Evolutionary conservation across 2,888 invertebrate genomes (phyloP).

Genomic region (Trachelus stipa): DNA sequence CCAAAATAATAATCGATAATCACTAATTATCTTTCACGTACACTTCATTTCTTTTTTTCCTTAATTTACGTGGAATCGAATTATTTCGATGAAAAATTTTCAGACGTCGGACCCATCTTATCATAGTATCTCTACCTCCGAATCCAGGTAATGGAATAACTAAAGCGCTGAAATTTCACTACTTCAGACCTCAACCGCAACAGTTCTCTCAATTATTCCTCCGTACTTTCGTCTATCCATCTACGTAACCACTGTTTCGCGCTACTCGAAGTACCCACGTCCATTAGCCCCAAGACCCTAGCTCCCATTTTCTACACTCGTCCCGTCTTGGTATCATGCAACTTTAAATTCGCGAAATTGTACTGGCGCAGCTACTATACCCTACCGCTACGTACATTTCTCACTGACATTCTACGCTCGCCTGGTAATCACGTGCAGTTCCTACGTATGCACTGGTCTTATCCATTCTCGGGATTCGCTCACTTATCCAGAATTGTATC

Average conservation of each 20-base stretch:
- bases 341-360: slow-evolving; percentile 34
- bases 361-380: not conserved
- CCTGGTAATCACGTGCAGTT: not conserved
- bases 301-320: not conserved
- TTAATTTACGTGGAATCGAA: not conserved
- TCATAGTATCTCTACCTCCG: not conserved
- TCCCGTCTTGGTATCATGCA: slow-evolving; percentile 21
- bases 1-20: not conserved
- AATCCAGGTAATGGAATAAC: not conserved
- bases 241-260: not conserved
- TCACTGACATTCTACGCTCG: not conserved
- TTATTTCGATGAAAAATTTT: not conserved
- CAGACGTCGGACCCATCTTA: not conserved
- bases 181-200: not conserved
- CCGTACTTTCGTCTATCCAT: not conserved
- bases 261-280: not conserved
- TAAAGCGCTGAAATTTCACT: not conserved
- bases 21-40: not conserved
- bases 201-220: not conserved
- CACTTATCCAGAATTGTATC: not conserved
- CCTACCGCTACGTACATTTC: not conserved
- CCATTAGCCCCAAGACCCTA: not conserved
- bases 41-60: not conserved
- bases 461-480: not conserved
- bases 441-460: not conserved